Evolutionary conservation across 2,113 vertebrate genomes (phyloP).

Genomic region (Petromus typicus): DNA sequence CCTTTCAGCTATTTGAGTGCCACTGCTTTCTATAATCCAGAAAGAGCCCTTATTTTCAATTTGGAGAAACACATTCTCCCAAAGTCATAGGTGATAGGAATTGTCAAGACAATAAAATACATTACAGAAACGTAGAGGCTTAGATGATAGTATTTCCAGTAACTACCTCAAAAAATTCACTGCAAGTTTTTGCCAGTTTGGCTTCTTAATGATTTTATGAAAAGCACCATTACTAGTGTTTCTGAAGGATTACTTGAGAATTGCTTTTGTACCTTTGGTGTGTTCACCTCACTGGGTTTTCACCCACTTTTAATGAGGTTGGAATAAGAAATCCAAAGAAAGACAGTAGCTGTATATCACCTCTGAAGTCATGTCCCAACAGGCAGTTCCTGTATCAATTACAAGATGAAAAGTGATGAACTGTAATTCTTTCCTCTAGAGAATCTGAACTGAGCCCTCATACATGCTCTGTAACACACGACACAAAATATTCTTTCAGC

Average conservation of each 20-base stretch:
- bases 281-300: conserved; percentile 43
- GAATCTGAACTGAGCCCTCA: conserved; percentile 61
- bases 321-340: conserved; percentile 63
- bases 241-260: conserved; percentile 58
- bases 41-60: background rate
- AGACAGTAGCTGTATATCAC: conserved; percentile 10
- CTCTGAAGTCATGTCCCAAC: conserved; percentile 58
- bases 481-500: conserved; percentile 63
- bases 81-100: background rate
- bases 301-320: conserved; percentile 49
- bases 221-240: background rate
- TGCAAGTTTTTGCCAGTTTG: conserved; percentile 41
- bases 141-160: background rate
- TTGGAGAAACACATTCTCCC: conserved; percentile 20
- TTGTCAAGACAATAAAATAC: background rate
- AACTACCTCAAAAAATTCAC: background rate
- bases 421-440: conserved; percentile 66
- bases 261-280: conserved; percentile 27
- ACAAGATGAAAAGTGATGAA: conserved; percentile 74
- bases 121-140: background rate
- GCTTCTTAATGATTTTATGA: conserved; percentile 40
- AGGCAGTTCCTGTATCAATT: conserved; percentile 74
- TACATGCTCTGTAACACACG: conserved; percentile 43
- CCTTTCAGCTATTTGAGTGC: background rate
- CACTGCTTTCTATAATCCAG: background rate